phyloP scores from a whole-genome alignment of 2,888 invertebrate species.

The Cosmorhoe ocellata region DNA sequence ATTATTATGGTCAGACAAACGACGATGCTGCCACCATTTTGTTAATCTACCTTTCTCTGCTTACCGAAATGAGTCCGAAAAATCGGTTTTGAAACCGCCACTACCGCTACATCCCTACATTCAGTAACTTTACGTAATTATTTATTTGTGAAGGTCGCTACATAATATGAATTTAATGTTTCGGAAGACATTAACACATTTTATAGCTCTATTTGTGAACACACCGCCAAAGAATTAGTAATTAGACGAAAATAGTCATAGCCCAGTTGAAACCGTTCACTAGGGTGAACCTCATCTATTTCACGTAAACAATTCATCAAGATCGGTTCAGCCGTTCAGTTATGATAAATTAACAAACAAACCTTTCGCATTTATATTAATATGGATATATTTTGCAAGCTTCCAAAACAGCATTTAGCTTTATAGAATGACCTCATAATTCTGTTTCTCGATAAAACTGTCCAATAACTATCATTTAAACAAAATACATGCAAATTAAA shows the following conservation, averaged over 20 bases:
- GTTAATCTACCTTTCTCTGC: no score
- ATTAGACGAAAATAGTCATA: conserved; percentile 5
- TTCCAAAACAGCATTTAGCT: conserved; percentile 3
- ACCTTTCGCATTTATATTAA: no score
- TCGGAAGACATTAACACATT: conserved; percentile 35
- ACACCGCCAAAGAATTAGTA: conserved; percentile 18
- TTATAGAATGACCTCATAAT: conserved; percentile 40
- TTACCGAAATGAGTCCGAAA: not conserved
- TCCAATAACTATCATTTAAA: conserved; percentile 15
- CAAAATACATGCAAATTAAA: conserved; percentile 9
- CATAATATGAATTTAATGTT: conserved; percentile 36
- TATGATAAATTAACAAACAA: no score
- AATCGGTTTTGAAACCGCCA: not conserved
- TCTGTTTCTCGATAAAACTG: conserved; percentile 13
- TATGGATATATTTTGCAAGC: no score
- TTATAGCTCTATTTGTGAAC: conserved; percentile 28
- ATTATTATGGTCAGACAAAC: no score
- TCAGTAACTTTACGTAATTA: conserved; percentile 30
- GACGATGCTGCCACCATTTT: no score
- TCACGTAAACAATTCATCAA: no score
- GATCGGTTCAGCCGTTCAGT: no score
- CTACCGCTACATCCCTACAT: conserved; percentile 7
- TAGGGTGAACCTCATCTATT: no score
- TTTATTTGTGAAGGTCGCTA: conserved; percentile 34
- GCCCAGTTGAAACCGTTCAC: not conserved